Conservation (phyloP, 2,113 vertebrate genomes). For the Cebus imitator region DNA sequence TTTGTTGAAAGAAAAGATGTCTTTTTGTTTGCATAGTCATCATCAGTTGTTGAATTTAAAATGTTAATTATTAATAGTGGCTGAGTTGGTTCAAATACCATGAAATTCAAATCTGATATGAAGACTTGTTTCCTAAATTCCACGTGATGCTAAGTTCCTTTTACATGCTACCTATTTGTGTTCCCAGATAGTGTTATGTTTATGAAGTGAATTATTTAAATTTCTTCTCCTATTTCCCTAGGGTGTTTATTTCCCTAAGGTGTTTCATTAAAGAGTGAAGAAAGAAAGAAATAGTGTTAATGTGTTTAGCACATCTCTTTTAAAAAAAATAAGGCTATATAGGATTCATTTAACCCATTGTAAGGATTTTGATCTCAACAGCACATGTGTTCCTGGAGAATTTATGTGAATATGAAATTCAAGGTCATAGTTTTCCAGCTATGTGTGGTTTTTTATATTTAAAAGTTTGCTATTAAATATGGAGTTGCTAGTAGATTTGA, state of each 20-base stretch:
- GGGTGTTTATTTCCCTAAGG: slow-evolving; percentile 17
- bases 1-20: not conserved
- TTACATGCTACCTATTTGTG: not conserved
- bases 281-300: not conserved
- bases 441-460: not conserved
- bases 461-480: not conserved
- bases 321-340: not conserved
- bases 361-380: slow-evolving; percentile 37
- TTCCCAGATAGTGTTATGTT: not conserved
- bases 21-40: not conserved
- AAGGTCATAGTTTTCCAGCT: not conserved
- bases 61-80: not conserved
- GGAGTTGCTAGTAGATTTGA: not conserved
- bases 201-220: slow-evolving; percentile 43
- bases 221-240: not conserved
- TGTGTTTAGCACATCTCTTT: not conserved
- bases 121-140: not conserved
- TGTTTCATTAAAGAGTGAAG: slow-evolving; percentile 37
- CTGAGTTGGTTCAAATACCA: not conserved
- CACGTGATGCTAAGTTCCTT: not conserved
- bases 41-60: not conserved
- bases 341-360: not conserved
- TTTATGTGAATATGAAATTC: not conserved
- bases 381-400: not conserved
- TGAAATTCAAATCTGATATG: not conserved